Evolutionary conservation across 2,797 vertebrate genomes (phyloP).

Genomic region (Xiphorhynchus erythropygius): DNA sequence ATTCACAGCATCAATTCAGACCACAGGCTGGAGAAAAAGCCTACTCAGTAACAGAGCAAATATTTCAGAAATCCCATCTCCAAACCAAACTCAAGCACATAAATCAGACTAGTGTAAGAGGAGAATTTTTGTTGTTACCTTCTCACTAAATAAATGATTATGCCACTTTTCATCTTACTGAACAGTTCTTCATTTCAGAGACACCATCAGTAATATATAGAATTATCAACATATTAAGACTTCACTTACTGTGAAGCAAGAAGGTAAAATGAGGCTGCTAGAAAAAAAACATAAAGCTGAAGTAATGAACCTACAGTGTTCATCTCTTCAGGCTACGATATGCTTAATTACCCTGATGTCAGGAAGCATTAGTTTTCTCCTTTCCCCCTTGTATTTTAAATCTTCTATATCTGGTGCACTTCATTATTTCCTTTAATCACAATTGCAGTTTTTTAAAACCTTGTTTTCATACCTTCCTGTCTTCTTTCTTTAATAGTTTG

Average conservation of each 20-base stretch:
- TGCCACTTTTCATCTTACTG: background rate
- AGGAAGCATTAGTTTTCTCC: background rate
- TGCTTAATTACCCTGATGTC: background rate
- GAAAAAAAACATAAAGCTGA: background rate
- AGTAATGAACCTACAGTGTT: background rate
- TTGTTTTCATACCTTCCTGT: background rate
- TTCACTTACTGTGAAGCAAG: background rate
- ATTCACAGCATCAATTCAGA: background rate
- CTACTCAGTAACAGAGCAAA: background rate
- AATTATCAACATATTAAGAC: background rate
- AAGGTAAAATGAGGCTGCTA: background rate
- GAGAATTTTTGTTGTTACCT: background rate
- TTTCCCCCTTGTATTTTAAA: background rate
- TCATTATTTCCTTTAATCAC: background rate
- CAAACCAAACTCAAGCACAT: background rate
- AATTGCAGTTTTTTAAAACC: background rate
- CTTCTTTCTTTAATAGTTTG: background rate
- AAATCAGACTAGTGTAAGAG: background rate
- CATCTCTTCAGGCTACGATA: background rate
- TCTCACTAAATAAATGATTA: background rate
- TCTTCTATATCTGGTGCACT: background rate
- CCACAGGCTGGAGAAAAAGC: background rate
- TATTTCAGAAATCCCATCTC: background rate
- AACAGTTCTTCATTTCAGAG: background rate
- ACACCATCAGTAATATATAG: background rate